These are phyloP conservation scores for human (Homo sapiens) DNA, from an alignment of 2,113 vertebrate species.

Conservation along the genomic window GRCh38 chr3:76636501-76637000, in stretches of 20 bases:
- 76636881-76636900: rapidly evolving
- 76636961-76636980: rapidly evolving
- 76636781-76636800: not conserved
- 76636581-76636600: not conserved
- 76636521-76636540: not conserved
- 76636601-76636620: not conserved
- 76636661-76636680: not conserved
- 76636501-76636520: rapidly evolving
- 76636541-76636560: not conserved
- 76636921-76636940: rapidly evolving
- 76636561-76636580: not conserved
- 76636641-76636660: not conserved
- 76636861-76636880: not conserved
- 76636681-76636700: not conserved
- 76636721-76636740: not conserved
- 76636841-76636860: not conserved
- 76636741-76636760: not conserved
- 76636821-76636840: not conserved
- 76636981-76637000: rapidly evolving
- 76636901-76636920: not conserved
- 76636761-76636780: rapidly evolving
- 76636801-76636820: not conserved
- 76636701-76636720: not conserved
- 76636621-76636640: not conserved
- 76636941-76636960: rapidly evolving